phyloP scores from a whole-genome alignment of 2,888 invertebrate species.

The Byasa hedistus region DNA sequence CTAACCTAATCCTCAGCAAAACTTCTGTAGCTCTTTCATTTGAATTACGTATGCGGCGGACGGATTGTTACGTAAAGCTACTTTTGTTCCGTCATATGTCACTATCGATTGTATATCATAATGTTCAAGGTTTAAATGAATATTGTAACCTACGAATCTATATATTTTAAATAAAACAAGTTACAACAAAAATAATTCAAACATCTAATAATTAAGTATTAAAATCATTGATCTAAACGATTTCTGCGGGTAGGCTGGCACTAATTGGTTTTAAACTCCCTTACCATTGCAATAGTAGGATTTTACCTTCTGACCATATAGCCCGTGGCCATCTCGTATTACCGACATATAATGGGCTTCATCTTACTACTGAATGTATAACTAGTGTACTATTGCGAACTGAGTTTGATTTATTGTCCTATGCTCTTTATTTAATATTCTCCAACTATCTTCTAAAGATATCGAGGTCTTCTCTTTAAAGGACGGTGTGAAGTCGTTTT shows the following conservation, averaged over 20 bases:
- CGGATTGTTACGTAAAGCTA: not conserved
- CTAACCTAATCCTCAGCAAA: not conserved
- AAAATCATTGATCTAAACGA: not conserved
- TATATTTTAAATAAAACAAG: too few relatives aligned
- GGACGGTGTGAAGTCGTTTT: too few relatives aligned
- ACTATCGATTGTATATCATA: too few relatives aligned
- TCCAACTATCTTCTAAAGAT: too few relatives aligned
- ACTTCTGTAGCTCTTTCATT: not conserved
- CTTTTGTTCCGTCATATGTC: not conserved
- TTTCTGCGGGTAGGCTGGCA: not conserved
- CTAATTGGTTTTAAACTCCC: slow-evolving; percentile 24
- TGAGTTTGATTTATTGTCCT: not conserved
- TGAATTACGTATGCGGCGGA: not conserved
- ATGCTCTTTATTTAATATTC: too few relatives aligned
- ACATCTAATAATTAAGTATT: not conserved
- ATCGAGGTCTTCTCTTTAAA: too few relatives aligned
- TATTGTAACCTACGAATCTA: too few relatives aligned
- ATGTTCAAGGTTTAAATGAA: too few relatives aligned
- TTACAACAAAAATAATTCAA: not conserved
- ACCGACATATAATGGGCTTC: slow-evolving; percentile 24
- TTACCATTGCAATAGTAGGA: slow-evolving; percentile 10
- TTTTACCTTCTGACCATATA: slow-evolving; percentile 14
- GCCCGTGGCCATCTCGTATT: slow-evolving; percentile 18
- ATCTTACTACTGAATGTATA: slow-evolving; percentile 1
- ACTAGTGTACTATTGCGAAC: not conserved